phyloP scores from a whole-genome alignment of 2,888 invertebrate species.

The Drosophila subquinaria region DNA sequence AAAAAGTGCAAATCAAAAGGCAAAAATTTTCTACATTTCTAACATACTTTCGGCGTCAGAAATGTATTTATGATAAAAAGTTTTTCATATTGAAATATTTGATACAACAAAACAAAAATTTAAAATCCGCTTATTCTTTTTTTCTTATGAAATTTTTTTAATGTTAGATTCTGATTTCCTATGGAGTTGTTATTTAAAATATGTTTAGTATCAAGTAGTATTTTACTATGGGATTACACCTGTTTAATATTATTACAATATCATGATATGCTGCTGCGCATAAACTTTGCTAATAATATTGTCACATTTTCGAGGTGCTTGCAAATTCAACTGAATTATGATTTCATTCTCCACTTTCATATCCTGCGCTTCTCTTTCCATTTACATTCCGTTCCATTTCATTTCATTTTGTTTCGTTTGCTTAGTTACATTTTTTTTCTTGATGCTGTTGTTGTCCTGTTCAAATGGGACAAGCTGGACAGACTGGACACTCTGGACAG shows the following conservation, averaged over 20 bases:
- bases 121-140: too few species aligned
- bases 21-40: too few species aligned
- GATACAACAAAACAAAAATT: not conserved
- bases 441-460: not conserved
- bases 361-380: not conserved
- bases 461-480: not conserved
- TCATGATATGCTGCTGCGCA: not conserved
- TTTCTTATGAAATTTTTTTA: too few species aligned
- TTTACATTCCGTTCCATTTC: not conserved
- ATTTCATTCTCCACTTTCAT: slow-evolving; percentile 4
- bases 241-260: not conserved
- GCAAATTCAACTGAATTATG: slow-evolving; percentile 22
- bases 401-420: slow-evolving; percentile 8
- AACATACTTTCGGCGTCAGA: too few species aligned
- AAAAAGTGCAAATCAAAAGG: too few species aligned
- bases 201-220: too few species aligned
- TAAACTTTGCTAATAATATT: not conserved
- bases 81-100: not conserved
- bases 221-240: too few species aligned
- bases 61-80: too few species aligned
- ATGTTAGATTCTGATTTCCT: too few species aligned
- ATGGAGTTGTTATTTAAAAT: too few species aligned
- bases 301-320: not conserved
- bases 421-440: not conserved
- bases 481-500: slow-evolving; percentile 6